phyloP scores from a whole-genome alignment of 2,113 vertebrate genomes.

The Psettodes erumei region DNA sequence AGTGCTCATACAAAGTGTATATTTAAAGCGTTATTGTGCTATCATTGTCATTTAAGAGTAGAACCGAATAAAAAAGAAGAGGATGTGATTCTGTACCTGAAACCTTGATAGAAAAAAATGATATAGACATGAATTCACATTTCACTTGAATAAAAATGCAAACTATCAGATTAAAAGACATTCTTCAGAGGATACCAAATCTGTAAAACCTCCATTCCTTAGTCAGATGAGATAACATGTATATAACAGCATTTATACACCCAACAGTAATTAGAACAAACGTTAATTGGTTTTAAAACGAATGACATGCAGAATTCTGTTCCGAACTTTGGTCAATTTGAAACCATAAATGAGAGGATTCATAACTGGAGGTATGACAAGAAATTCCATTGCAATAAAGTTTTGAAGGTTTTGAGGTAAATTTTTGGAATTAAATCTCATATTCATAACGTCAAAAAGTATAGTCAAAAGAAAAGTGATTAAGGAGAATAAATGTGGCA shows the following conservation, averaged over 20 bases:
- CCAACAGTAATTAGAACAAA: neutral
- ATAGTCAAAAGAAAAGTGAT: neutral
- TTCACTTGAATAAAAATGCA: neutral
- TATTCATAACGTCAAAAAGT: neutral
- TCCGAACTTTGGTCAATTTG: neutral
- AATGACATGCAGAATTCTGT: neutral
- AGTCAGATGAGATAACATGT: no score
- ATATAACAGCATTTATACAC: no score
- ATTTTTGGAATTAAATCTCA: neutral
- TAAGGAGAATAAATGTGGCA: neutral
- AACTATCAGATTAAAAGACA: no score
- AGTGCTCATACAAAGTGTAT: no score
- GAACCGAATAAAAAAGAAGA: no score
- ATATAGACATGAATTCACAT: no score
- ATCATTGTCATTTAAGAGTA: no score
- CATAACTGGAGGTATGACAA: neutral
- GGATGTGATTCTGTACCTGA: no score
- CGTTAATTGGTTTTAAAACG: neutral
- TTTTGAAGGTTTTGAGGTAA: neutral
- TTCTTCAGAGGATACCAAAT: no score
- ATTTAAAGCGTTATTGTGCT: no score
- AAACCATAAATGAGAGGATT: conserved; percentile 11
- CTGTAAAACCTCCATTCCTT: no score
- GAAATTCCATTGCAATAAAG: neutral
- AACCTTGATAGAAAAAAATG: no score